phyloP scores from a whole-genome alignment of 2,888 invertebrate species.

The Monopis laevigella region DNA sequence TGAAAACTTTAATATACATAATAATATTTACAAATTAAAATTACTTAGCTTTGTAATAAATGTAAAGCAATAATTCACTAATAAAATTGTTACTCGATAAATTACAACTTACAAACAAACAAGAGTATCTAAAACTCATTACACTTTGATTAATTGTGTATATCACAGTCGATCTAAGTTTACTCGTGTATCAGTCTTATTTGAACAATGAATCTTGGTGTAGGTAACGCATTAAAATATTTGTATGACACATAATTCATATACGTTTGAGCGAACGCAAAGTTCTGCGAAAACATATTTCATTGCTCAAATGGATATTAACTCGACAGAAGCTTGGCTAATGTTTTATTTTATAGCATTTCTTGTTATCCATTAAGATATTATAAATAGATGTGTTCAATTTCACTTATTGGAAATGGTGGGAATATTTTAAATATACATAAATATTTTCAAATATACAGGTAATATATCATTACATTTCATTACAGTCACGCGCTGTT shows the following conservation, averaged over 20 bases:
- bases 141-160: slow-evolving; percentile 31
- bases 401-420: no score
- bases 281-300: slow-evolving; percentile 9
- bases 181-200: slow-evolving; percentile 13
- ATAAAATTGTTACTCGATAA: no score
- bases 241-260: slow-evolving; percentile 43
- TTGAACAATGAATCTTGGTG: slow-evolving; percentile 34
- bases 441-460: no score
- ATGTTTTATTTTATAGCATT: not conserved
- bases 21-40: no score
- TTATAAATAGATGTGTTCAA: no score
- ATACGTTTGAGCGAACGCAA: slow-evolving; percentile 18
- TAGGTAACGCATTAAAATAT: slow-evolving; percentile 46
- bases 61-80: no score
- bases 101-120: not conserved
- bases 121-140: slow-evolving; percentile 29
- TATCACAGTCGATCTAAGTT: slow-evolving; percentile 14
- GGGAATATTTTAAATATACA: no score
- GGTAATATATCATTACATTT: no score
- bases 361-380: slow-evolving; percentile 9
- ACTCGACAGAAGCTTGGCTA: not conserved
- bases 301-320: slow-evolving; percentile 6
- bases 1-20: no score
- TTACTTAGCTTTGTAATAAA: no score
- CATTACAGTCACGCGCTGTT: no score